A percentile compares a stretch with the other conserved stretches of the same genome.
phyloP scores from a whole-genome alignment of 2,888 invertebrate species.

The Chydorus sphaericus region DNA sequence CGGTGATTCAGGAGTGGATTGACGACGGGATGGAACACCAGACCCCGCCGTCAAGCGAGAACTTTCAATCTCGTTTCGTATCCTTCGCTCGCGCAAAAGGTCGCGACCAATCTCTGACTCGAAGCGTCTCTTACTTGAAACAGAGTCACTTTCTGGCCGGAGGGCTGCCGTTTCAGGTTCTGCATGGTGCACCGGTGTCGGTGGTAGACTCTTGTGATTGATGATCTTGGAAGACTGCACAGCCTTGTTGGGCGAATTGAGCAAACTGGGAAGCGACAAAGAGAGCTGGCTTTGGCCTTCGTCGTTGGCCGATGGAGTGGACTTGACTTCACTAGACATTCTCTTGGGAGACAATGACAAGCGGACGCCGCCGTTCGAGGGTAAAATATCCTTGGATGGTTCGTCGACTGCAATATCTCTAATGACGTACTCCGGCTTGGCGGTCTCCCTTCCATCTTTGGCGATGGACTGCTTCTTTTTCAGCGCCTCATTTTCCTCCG shows the following conservation, averaged over 20 bases:
- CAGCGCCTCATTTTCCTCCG: background rate
- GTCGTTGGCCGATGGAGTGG: background rate
- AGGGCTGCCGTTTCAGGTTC: too few species aligned
- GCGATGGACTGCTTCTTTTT: background rate
- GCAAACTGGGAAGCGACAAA: slow-evolving; percentile 11
- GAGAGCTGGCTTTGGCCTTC: slow-evolving; percentile 1
- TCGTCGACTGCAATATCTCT: background rate
- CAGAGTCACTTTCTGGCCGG: background rate
- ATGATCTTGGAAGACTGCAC: background rate
- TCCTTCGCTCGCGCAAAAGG: slow-evolving; percentile 32
- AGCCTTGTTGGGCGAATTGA: background rate
- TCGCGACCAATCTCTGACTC: slow-evolving; percentile 36
- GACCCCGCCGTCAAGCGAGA: slow-evolving; percentile 18
- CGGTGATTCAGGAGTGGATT: background rate
- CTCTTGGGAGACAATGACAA: background rate
- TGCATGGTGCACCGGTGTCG: slow-evolving; percentile 8
- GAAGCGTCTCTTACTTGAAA: slow-evolving; percentile 26
- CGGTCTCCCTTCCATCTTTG: background rate
- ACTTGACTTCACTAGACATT: background rate
- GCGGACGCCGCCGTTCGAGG: background rate
- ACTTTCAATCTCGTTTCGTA: slow-evolving; percentile 30
- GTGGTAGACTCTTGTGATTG: background rate
- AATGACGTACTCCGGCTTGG: background rate
- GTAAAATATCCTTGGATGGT: background rate
- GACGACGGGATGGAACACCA: slow-evolving; percentile 16